Evolutionary conservation across 2,113 vertebrate species (phyloP).

Genomic region (Antigone vipio): DNA sequence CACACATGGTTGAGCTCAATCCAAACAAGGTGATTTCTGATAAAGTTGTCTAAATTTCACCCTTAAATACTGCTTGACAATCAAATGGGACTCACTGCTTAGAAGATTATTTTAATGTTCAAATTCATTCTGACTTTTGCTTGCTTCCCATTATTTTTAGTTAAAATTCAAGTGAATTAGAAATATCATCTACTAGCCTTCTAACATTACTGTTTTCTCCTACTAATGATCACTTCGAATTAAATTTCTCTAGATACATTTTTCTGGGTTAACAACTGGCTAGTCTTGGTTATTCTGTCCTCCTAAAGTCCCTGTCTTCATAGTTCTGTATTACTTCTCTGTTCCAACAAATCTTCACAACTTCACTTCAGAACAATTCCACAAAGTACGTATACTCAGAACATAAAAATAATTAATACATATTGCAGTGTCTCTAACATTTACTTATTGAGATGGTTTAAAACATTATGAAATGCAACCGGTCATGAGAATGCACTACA

Average conservation of each 20-base stretch:
- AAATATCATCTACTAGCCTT: background rate
- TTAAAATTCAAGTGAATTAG: background rate
- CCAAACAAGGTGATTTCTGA: background rate
- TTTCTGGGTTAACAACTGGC: background rate
- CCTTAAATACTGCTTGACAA: background rate
- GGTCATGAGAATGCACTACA: background rate
- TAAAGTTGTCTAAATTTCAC: background rate
- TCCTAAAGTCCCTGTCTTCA: background rate
- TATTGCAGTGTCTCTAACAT: background rate
- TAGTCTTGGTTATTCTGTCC: background rate
- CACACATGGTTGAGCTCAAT: background rate
- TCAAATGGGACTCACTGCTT: background rate
- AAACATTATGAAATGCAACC: background rate
- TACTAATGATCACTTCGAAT: background rate
- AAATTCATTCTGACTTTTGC: background rate
- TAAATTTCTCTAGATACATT: background rate
- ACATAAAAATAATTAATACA: background rate
- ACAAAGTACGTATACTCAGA: background rate
- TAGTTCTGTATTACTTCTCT: background rate
- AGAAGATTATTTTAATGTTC: background rate
- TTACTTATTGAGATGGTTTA: background rate
- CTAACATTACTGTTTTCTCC: background rate
- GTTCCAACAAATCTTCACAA: background rate
- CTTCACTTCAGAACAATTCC: background rate
- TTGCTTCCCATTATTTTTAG: background rate